phyloP scores from a whole-genome alignment of 2,113 vertebrate genomes.

The Nothocercus julius region DNA sequence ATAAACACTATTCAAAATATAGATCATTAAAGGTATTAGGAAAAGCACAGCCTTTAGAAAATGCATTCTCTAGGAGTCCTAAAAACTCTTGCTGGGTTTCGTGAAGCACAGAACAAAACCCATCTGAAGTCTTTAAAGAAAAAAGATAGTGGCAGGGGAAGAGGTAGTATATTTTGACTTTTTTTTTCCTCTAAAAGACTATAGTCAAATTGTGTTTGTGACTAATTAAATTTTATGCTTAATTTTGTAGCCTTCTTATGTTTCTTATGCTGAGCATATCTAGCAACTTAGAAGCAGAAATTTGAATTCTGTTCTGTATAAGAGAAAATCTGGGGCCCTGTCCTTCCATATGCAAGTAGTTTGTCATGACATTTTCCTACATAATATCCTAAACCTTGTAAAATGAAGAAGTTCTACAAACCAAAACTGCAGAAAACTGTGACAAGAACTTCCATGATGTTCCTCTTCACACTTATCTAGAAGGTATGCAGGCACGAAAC shows the following conservation, averaged over 20 bases:
- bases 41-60: neutral
- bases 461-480: neutral
- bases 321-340: neutral
- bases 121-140: neutral
- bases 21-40: neutral
- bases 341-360: neutral
- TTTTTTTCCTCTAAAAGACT: neutral
- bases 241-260: neutral
- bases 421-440: neutral
- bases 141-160: neutral
- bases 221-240: neutral
- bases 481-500: neutral
- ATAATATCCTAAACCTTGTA: neutral
- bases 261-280: neutral
- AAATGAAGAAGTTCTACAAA: neutral
- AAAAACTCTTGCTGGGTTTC: neutral
- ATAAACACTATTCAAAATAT: neutral
- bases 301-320: neutral
- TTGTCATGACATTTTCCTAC: neutral
- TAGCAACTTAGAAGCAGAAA: neutral
- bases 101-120: neutral
- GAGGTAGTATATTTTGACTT: neutral
- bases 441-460: neutral
- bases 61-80: neutral
- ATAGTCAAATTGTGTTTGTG: neutral